Evolutionary conservation across 1,140 invertebrate species (phyloP).

Genomic region (Tigriopus japonicus): DNA sequence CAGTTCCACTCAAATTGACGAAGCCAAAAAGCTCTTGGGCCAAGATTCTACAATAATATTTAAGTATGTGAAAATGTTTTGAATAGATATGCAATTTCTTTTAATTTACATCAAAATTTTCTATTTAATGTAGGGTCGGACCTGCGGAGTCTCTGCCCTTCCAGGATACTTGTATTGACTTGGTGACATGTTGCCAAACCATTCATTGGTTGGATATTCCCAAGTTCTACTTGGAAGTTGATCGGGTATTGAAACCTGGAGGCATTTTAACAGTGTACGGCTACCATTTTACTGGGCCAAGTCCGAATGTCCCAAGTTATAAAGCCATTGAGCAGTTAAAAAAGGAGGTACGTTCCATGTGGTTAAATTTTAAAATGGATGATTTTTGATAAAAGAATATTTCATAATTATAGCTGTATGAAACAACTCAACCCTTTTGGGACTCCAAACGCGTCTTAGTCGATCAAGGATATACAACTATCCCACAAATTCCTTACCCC

Average conservation of each 20-base stretch:
- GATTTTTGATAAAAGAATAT: not conserved
- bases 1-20: no score
- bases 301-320: not conserved
- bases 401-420: not conserved
- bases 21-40: no score
- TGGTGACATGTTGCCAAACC: not conserved
- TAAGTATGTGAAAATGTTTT: no score
- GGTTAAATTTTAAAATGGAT: not conserved
- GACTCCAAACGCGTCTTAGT: not conserved
- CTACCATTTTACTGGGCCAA: not conserved
- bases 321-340: not conserved
- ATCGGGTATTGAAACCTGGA: not conserved
- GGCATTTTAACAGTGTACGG: not conserved
- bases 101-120: no score
- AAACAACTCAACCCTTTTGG: not conserved
- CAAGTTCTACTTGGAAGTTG: not conserved
- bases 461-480: not conserved
- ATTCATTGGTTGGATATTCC: not conserved
- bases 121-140: not conserved
- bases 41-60: no score
- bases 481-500: not conserved
- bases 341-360: not conserved
- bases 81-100: no score
- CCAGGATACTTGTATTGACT: not conserved
- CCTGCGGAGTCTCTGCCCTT: not conserved